A percentile compares a stretch with the other conserved stretches of the same genome.
phyloP scores from a whole-genome alignment of 2,113 vertebrate genomes.

The Candoia aspera region DNA sequence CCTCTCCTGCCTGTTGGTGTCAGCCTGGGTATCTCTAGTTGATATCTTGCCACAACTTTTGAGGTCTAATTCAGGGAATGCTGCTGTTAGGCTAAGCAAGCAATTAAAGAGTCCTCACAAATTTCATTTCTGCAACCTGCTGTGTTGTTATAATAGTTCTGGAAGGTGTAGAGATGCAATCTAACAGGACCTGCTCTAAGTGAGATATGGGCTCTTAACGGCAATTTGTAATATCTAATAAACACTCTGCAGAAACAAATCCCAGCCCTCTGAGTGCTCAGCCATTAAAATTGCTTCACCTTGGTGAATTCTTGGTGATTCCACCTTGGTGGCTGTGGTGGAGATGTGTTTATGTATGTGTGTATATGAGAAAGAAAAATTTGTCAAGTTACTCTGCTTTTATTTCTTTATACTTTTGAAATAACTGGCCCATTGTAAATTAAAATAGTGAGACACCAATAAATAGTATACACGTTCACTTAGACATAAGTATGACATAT shows the following conservation, averaged over 20 bases:
- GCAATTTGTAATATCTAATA: neutral
- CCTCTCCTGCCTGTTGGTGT: neutral
- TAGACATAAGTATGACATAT: neutral
- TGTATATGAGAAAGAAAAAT: neutral
- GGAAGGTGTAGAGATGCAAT: neutral
- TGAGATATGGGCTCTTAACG: neutral
- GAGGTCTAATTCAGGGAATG: neutral
- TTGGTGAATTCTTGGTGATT: neutral
- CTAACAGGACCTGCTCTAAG: neutral
- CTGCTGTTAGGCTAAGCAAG: neutral
- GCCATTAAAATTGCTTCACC: neutral
- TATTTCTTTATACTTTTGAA: neutral
- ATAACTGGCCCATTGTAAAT: neutral
- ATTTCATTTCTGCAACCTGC: neutral
- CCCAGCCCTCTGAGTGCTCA: neutral
- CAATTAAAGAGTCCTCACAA: neutral
- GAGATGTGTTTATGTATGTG: neutral
- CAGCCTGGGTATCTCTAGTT: neutral
- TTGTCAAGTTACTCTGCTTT: neutral
- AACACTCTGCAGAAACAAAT: neutral
- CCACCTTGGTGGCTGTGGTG: neutral
- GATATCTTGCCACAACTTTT: neutral
- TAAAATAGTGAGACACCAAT: slow-evolving; percentile 1
- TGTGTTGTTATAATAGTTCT: neutral
- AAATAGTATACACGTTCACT: neutral